Base-by-base conservation (phyloP, 2,797 vertebrate species). In the Enteromius thamalakanensis region DNA sequence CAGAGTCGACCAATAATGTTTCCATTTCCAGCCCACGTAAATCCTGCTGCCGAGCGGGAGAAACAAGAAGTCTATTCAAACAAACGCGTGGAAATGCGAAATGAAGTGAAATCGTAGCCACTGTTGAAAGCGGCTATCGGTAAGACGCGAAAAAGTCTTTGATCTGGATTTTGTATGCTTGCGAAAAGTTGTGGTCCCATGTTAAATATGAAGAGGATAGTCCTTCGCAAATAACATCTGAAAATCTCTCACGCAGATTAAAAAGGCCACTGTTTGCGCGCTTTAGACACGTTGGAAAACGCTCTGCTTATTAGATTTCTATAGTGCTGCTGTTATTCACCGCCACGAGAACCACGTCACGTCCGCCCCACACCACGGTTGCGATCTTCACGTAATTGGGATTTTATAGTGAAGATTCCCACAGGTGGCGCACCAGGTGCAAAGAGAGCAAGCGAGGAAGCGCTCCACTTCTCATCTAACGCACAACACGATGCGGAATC, bases 121-220 rank as follows among this genome's bases (percentile, higher is more conserved):
- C 68, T 29, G 70, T 19, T 76, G 77, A 80, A 81, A 79, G 45
- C 21, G 47, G 19, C 70, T 76, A 29, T 49, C 74, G 81, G 79
- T 53, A 80, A 88, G 89, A 83, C 83, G 83, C 76, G 51, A 32
- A 49, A 86, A 70, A 72, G 80, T 86, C 93, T 94, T 94, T 93
- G 93, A 94, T 93, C 87, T 87, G 65, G 88, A 87, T 94, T 82
- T 90, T 91, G 94, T 92, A 62, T 92, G 91, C 93, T 91, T 92
- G 95, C 87, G 94, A 94, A 95, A 95, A 94, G 91, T 95, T 88
- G 93, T 93, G 93, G 87, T 89, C 86, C 84, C 82, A 83, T 92
- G 95, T 93, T 90, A 91, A 79, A 95, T 93, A 93, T 92, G 91
- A 94, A 92, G 90, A 94, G 91, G 87, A 87, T 88, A 90, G 90